Conservation (phyloP, 2,797 vertebrate genomes). For the Chiroxiphia lanceolata region DNA sequence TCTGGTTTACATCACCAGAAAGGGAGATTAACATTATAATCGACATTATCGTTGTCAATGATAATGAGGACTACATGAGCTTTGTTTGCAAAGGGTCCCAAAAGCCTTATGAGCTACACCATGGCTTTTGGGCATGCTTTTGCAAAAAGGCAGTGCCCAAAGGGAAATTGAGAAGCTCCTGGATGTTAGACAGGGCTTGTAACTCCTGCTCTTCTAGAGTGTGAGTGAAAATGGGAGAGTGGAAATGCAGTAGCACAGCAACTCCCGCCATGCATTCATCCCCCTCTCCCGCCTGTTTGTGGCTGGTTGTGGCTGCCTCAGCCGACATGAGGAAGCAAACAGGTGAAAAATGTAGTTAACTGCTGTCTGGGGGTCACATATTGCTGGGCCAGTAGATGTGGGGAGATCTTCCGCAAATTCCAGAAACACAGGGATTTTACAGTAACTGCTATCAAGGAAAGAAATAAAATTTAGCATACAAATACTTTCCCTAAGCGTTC, state of each 20-base stretch:
- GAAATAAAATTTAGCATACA: neutral
- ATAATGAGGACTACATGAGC: accelerated
- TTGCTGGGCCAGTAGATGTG: neutral
- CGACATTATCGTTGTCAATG: neutral
- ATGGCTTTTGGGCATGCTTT: neutral
- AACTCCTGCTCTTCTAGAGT: neutral
- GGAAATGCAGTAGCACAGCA: neutral
- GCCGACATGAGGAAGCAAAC: neutral
- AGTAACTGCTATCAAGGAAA: neutral
- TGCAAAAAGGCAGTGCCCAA: neutral
- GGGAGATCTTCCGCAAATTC: neutral
- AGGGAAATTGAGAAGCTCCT: neutral
- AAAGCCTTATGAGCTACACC: neutral
- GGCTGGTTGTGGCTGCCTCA: neutral
- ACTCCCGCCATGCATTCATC: accelerated
- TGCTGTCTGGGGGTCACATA: neutral
- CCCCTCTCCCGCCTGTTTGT: neutral
- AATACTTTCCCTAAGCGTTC: neutral
- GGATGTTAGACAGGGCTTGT: neutral
- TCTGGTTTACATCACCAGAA: neutral
- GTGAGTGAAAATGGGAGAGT: neutral
- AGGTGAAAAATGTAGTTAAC: neutral
- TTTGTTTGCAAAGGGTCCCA: neutral
- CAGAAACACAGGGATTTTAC: neutral
- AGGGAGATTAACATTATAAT: neutral